phyloP scores from a whole-genome alignment of 2,113 vertebrate genomes.

The Hippocampus mohnikei region DNA sequence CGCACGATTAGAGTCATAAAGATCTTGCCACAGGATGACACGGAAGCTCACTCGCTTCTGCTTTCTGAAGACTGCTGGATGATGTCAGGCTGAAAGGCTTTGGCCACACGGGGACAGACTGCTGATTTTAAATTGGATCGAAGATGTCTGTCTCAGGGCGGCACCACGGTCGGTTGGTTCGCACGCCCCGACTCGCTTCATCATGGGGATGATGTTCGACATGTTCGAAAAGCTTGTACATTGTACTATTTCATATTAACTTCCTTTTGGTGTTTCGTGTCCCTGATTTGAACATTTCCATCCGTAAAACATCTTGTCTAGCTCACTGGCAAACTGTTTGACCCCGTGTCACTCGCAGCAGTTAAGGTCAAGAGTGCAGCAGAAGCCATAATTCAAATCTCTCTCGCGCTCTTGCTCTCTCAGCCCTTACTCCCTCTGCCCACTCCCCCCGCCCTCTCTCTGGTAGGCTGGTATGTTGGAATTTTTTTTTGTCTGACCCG shows the following conservation, averaged over 20 bases:
- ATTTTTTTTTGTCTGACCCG: slow-evolving; percentile 23
- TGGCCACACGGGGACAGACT: neutral
- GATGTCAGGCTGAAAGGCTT: slow-evolving; percentile 38
- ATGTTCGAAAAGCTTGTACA: neutral
- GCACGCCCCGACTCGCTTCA: too few relatives aligned
- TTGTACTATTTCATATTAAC: neutral
- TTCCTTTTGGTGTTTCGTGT: neutral
- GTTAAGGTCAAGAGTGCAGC: slow-evolving; percentile 24
- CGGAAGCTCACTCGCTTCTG: slow-evolving; percentile 31
- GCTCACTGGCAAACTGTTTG: slow-evolving; percentile 8
- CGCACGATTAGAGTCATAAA: slow-evolving; percentile 58
- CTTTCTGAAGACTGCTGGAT: slow-evolving; percentile 56
- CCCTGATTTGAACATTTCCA: neutral
- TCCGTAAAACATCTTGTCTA: neutral
- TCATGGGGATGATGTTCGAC: neutral
- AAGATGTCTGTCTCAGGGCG: slow-evolving; percentile 20
- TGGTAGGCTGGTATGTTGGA: slow-evolving; percentile 29
- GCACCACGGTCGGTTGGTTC: too few relatives aligned
- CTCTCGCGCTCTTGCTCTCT: neutral
- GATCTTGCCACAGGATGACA: slow-evolving; percentile 36
- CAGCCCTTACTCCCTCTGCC: slow-evolving; percentile 2
- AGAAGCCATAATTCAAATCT: slow-evolving; percentile 21
- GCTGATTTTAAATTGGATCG: slow-evolving; percentile 15
- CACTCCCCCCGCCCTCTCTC: slow-evolving; percentile 16
- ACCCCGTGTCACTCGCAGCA: neutral